These are phyloP conservation scores for Rhinatrema bivittatum DNA, from an alignment of 2,797 vertebrate genomes.

Conservation along the genomic window DNA sequence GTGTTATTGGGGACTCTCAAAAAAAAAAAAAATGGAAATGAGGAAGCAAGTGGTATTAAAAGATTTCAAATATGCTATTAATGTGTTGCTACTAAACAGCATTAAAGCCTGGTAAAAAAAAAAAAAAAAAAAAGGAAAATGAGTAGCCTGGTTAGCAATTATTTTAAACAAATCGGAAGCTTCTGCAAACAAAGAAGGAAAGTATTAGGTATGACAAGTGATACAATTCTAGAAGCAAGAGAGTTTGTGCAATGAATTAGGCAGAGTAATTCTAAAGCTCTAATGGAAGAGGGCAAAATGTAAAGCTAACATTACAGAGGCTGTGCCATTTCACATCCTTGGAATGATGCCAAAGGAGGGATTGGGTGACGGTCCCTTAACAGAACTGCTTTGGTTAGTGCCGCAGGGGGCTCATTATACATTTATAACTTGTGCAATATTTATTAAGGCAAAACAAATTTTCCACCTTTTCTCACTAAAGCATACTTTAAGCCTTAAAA, in stretches of 20 bases:
- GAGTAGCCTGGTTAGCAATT: conserved; percentile 53
- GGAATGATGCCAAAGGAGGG: conserved; percentile 34
- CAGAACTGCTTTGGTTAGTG: conserved; percentile 39
- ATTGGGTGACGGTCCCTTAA: conserved; percentile 27
- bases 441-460: conserved; percentile 22
- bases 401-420: conserved; percentile 21
- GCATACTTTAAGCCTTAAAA: conserved; percentile 24
- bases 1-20: conserved; percentile 24
- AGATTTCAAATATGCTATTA: conserved; percentile 13
- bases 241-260: conserved; percentile 68
- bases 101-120: conserved; percentile 60
- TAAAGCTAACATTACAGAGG: conserved; percentile 10
- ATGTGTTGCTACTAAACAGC: conserved; percentile 40
- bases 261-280: conserved; percentile 44
- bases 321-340: conserved; percentile 34
- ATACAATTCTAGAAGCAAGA: conserved; percentile 51
- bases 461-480: conserved; percentile 22
- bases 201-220: conserved; percentile 52
- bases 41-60: conserved; percentile 11
- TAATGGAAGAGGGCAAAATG: conserved; percentile 24
- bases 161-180: conserved; percentile 42
- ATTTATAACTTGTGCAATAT: conserved; percentile 21
- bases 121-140: no score
- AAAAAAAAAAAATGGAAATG: conserved; percentile 14
- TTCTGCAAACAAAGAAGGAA: conserved; percentile 46